Evolutionary conservation across 1,140 invertebrate species (phyloP), one percentile per base, ranked within the genome.

Genomic region (Platyura marginata): DNA sequence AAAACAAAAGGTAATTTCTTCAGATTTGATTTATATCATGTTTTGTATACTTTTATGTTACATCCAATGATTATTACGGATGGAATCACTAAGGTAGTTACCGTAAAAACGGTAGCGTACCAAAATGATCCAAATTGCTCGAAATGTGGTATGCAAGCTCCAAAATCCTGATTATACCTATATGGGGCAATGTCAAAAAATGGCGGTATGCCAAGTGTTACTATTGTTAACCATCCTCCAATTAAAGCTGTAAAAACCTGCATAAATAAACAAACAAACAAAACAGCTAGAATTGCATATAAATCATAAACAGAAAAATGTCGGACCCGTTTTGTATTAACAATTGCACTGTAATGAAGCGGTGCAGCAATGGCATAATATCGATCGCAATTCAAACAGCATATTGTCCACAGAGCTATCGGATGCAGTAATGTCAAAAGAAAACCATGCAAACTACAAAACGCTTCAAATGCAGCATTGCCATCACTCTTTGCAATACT

Each of bases 301-400:
- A n/a, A n/a, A n/a, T n/a, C n/a, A n/a, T n/a, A n/a, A n/a, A n/a
- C n/a, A n/a, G n/a, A n/a, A n/a, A n/a, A n/a, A n/a, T n/a, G n/a
- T n/a, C 38, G 39, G 54, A 73, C 75, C 61, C 72, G 73, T 45
- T 67, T 67, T 0, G 75, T 72, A 38, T 72, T 81, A 1, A 84
- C 76, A 37, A 82, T 64, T 22, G 76, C 70, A 8, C 72, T 70
- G 56, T 83, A 85, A 56, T 83, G 79, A 32, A 86, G 55, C 2
- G 82, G 81, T 2, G 79, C 71, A 2, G 79, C 73, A 35, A 86
- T 84, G 18, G 81, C 80, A 48, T 77, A 80, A 49, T 79, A 84
- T 44, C 79, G 69, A 61, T 84, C 81, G 47, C 78, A 81, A 53
- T 83, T 82, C 32, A 85, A 62, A 19, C 80, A 81, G 43, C 79